Base-by-base conservation (phyloP, 2,888 invertebrate species). In the Drosophila colorata region DNA sequence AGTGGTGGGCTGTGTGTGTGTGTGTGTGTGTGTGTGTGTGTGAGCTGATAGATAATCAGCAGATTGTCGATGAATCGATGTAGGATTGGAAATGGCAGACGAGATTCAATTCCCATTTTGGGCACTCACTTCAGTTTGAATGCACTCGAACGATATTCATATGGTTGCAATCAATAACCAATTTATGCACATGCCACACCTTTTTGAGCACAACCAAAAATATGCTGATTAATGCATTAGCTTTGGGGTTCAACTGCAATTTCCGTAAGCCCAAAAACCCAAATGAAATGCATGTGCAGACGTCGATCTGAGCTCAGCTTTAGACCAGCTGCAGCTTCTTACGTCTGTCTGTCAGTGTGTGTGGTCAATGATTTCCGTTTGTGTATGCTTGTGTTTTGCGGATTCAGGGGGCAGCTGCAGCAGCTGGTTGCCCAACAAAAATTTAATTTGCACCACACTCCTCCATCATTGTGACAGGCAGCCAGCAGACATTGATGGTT, bases 191-290 rank as follows among this genome's bases (percentile, higher is more conserved):
- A 48, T 35, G 18, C 49, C 46, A 47, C 57, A 70, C 52, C 31
- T 52, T 20, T 20, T 33, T 52, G 38, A 35, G 9, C n/a, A n/a
- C 20, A 60, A 53, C 46, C 57, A 41, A 57, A 72, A 60, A 51
- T 55, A 58, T 47, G 46, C 48, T 69, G 64, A 73, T 73, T 59
- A 64, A 75, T 73, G 74, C 43, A 18, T 37, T 31, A 9, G 31
- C 33, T 52, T 53, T 47, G 8, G 11, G 16, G 13, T 13, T 41
- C 41, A 44, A 13, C 46, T 58, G 47, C 38, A 66, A 55, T 66
- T 61, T 61, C 46, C 53, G 20, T 13, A 0, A 13, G 8, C 28
- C 46, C 37, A n/a, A 58, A 66, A 60, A 14, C 52, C 52, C 9
- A 28, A 60, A 43, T 47, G 53, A 60, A 71, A 73, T 44, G 67